phyloP scores from a whole-genome alignment of 2,797 vertebrate genomes.

The Thripadectes ignobilis region DNA sequence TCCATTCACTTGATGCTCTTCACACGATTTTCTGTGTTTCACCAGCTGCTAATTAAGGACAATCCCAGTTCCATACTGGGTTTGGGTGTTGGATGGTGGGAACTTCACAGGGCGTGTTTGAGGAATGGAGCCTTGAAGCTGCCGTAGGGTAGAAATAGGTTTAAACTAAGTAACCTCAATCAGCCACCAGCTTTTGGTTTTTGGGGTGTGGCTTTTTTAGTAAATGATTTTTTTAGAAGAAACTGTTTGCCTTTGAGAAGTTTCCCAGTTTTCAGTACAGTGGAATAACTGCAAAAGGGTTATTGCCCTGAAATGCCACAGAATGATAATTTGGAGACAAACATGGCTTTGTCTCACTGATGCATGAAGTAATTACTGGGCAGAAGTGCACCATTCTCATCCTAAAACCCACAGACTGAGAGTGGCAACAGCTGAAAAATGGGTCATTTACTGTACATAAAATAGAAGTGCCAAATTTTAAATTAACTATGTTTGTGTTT shows the following conservation, averaged over 20 bases:
- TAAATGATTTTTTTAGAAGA: background rate
- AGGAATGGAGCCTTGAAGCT: background rate
- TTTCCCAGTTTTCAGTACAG: background rate
- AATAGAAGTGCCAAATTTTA: slow-evolving; percentile 20
- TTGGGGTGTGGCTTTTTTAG: background rate
- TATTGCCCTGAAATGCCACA: slow-evolving; percentile 20
- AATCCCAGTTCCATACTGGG: background rate
- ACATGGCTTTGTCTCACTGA: slow-evolving; percentile 50
- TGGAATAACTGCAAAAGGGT: background rate
- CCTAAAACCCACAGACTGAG: background rate
- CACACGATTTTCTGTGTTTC: background rate
- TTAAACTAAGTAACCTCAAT: background rate
- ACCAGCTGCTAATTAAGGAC: background rate
- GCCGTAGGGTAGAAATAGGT: background rate
- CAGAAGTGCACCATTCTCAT: slow-evolving; percentile 45
- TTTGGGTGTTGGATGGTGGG: background rate
- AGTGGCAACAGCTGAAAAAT: slow-evolving; percentile 53
- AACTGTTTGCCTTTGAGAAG: slow-evolving; percentile 29
- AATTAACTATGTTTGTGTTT: background rate
- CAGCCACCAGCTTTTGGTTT: background rate
- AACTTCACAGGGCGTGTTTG: background rate
- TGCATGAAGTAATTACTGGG: slow-evolving; percentile 59
- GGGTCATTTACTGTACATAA: slow-evolving; percentile 15
- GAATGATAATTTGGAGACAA: slow-evolving; percentile 48
- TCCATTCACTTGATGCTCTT: background rate